Evolutionary conservation across 2,888 invertebrate species (phyloP).

Genomic region (Teinopalpus imperialis): DNA sequence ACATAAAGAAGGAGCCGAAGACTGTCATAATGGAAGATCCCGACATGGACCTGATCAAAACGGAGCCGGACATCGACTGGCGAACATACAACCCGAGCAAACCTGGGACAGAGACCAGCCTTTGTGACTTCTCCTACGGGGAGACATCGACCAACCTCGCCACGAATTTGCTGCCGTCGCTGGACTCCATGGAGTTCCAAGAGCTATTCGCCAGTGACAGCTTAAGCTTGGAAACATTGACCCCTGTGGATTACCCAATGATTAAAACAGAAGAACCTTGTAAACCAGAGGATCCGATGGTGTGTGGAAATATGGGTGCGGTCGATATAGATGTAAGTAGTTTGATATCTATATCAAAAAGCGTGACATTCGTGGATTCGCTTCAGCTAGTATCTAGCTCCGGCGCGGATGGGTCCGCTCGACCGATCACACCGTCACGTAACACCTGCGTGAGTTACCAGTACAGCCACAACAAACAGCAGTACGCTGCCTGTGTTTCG

Average conservation of each 20-base stretch:
- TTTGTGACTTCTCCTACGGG: conserved; percentile 62
- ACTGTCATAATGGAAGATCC: conserved; percentile 45
- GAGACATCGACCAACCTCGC: conserved; percentile 52
- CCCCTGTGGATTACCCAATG: conserved; percentile 27
- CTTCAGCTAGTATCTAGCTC: no score
- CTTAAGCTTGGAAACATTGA: conserved; percentile 41
- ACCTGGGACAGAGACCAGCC: conserved; percentile 47
- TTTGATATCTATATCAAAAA: no score
- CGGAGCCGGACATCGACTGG: conserved; percentile 58
- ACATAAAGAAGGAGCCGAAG: conserved; percentile 41
- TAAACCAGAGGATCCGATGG: no score
- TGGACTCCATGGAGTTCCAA: conserved; percentile 55
- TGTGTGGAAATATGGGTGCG: no score
- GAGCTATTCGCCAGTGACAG: conserved; percentile 50
- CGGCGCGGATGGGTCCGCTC: no score
- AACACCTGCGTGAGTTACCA: no score
- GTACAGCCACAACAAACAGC: no score
- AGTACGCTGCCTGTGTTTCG: no score
- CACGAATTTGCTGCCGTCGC: conserved; percentile 41
- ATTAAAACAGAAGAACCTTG: no score
- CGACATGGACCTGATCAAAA: conserved; percentile 53
- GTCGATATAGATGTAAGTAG: no score
- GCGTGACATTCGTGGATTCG: no score
- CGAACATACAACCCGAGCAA: conserved; percentile 43
- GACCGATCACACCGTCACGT: no score